Conservation (phyloP, 2,888 invertebrate genomes). For the Serrognathus titanus region DNA sequence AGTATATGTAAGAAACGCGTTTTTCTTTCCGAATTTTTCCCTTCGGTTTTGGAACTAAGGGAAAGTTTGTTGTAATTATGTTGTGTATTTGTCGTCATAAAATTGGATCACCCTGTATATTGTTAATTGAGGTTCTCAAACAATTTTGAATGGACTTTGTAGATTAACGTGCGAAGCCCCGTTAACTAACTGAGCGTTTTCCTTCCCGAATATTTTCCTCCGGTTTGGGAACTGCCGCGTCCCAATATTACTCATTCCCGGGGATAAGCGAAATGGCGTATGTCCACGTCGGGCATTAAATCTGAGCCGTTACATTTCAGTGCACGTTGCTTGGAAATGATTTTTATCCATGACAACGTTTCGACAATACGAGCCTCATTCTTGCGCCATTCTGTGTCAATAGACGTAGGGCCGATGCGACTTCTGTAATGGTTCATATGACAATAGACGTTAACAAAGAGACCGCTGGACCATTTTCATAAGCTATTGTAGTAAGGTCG, state of each 20-base stretch:
- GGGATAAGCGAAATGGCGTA: not conserved
- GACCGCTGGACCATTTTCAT: conserved; percentile 48
- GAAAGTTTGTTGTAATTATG: no score
- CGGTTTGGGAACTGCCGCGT: not conserved
- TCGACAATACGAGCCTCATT: conserved; percentile 43
- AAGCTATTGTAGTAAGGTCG: conserved; percentile 45
- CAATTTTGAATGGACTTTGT: no score
- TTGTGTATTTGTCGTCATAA: no score
- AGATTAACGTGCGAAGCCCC: no score
- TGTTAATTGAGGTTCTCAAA: no score
- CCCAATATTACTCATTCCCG: not conserved
- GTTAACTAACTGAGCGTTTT: no score
- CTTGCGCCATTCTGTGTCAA: conserved; percentile 42
- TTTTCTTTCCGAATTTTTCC: not conserved
- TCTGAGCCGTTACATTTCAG: conserved; percentile 41
- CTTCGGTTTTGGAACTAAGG: not conserved
- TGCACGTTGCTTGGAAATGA: conserved; percentile 43
- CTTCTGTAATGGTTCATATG: conserved; percentile 46
- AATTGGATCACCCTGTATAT: no score
- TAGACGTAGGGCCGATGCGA: conserved; percentile 36
- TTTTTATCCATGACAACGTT: conserved; percentile 47
- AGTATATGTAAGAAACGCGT: no score
- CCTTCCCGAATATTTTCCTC: not conserved
- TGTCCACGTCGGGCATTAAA: conserved; percentile 22
- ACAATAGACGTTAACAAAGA: conserved; percentile 48